Evolutionary conservation across 1,140 invertebrate species (phyloP), one percentile per base, ranked within the genome.

Genomic region (Drosophila quadrilineata): DNA sequence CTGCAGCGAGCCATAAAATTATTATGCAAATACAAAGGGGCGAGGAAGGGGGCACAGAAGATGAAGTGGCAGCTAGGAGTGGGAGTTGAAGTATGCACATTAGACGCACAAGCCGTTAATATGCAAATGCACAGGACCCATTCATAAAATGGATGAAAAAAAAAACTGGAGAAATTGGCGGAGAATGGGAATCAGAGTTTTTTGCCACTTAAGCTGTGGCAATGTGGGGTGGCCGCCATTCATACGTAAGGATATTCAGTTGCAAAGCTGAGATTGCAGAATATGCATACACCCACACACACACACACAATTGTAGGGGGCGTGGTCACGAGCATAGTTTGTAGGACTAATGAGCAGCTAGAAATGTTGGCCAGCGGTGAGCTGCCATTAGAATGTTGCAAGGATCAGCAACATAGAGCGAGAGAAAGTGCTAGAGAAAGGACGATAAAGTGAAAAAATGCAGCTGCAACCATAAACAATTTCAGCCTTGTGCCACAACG

Each of bases 21-120:
- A 79, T 79, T 79, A 79, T 80, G 75, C 75, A 79, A 79, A 79
- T 79, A 80, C 52, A 5, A n/a, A 45, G 12, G 38, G 22, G 40
- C 2, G 4, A 6, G 4, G 12, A 12, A 8, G 31, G 9, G 14
- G 45, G 50, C 29, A 36, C 9, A 6, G 28, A n/a, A 33, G 3
- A n/a, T n/a, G n/a, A 19, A 10, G 10, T 2, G 12, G 21, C 21
- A 31, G 19, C n/a, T 12, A 36, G 22, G 26, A 48, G 35, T 29
- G 40, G 67, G 28, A 38, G 21, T 5, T 33, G 65, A 53, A 64
- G 65, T 74, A 59, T 60, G 65, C 75, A 79, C 75, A 79, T 79
- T 79, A 79, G 75, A 71, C 71, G 70, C 77, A 79, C 75, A 79
- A 71, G 75, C 75, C 75, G 75, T 79, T 79, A 79, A 80, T 79